Conservation (phyloP, 23 tunicate genomes). For the Corella eumyota region DNA sequence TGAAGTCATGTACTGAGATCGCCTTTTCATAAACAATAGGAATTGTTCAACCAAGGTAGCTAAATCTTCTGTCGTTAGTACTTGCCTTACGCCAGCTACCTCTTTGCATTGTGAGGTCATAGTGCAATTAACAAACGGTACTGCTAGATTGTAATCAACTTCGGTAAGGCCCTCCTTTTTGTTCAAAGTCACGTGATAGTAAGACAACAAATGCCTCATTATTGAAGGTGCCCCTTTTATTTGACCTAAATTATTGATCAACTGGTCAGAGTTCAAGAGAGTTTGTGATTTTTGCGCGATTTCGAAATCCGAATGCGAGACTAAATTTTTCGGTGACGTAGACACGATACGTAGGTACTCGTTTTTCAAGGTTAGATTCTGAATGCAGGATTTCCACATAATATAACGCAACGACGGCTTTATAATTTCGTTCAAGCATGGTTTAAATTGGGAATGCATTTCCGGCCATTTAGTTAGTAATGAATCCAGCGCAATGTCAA, state of each 20-base stretch:
- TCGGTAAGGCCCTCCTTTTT: slow-evolving; percentile 25
- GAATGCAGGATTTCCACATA: slow-evolving; percentile 37
- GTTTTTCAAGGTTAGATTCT: slow-evolving; percentile 14
- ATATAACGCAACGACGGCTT: slow-evolving; percentile 28
- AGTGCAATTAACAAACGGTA: slow-evolving; percentile 53
- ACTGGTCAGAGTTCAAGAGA: slow-evolving; percentile 35
- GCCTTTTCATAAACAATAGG: slow-evolving; percentile 28
- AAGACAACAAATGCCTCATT: slow-evolving; percentile 61
- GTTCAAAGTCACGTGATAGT: slow-evolving; percentile 21
- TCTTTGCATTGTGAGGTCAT: slow-evolving; percentile 13
- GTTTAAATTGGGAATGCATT: slow-evolving; percentile 15
- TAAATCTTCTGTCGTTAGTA: slow-evolving; percentile 35
- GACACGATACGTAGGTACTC: slow-evolving; percentile 27
- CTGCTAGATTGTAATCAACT: slow-evolving; percentile 42
- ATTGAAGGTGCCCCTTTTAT: slow-evolving; percentile 37
- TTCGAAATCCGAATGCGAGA: slow-evolving; percentile 59
- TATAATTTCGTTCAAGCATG: slow-evolving; percentile 28
- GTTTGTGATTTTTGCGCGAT: slow-evolving; percentile 67
- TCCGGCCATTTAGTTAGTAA: slow-evolving; percentile 47
- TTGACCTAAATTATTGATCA: slow-evolving; percentile 12
- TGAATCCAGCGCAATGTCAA: slow-evolving; percentile 39
- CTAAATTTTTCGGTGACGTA: slow-evolving; percentile 31
- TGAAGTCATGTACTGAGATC: slow-evolving; percentile 28
- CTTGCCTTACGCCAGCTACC: not conserved
- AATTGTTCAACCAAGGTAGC: slow-evolving; percentile 46